Conservation (phyloP, 2,113 vertebrate species). For the Oophaga pumilio region DNA sequence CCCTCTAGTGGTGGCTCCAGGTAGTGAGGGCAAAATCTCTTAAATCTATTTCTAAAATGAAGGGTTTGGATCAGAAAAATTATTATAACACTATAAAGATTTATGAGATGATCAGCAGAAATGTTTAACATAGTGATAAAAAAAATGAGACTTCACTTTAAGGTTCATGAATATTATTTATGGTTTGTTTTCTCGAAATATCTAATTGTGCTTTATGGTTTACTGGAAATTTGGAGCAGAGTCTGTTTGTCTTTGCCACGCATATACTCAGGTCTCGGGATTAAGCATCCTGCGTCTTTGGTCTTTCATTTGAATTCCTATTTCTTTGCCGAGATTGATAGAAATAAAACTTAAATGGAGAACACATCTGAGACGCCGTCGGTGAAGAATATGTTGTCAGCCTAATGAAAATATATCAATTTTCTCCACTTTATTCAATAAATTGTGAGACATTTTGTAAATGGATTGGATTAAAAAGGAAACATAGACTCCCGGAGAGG, state of each 20-base stretch:
- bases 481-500: slow-evolving; percentile 70
- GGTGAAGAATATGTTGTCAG: slow-evolving; percentile 76
- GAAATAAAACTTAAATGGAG: slow-evolving; percentile 80
- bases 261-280: not conserved
- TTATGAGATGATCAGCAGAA: too few relatives aligned
- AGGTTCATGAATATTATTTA: too few relatives aligned
- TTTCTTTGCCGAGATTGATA: slow-evolving; percentile 71
- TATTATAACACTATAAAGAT: too few relatives aligned
- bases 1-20: too few relatives aligned
- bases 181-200: too few relatives aligned
- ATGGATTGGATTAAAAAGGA: slow-evolving; percentile 78
- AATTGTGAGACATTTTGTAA: slow-evolving; percentile 77
- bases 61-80: too few relatives aligned
- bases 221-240: not conserved
- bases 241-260: slow-evolving; percentile 28
- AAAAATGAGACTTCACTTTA: too few relatives aligned
- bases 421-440: slow-evolving; percentile 77
- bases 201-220: too few relatives aligned
- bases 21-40: too few relatives aligned
- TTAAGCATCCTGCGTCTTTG: slow-evolving; percentile 27
- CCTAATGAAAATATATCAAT: slow-evolving; percentile 80
- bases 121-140: too few relatives aligned
- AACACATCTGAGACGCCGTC: slow-evolving; percentile 74
- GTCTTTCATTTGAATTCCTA: slow-evolving; percentile 68
- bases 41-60: too few relatives aligned